Conservation (phyloP, 2,797 vertebrate species). For the Acrossocheilus wenchowensis region DNA sequence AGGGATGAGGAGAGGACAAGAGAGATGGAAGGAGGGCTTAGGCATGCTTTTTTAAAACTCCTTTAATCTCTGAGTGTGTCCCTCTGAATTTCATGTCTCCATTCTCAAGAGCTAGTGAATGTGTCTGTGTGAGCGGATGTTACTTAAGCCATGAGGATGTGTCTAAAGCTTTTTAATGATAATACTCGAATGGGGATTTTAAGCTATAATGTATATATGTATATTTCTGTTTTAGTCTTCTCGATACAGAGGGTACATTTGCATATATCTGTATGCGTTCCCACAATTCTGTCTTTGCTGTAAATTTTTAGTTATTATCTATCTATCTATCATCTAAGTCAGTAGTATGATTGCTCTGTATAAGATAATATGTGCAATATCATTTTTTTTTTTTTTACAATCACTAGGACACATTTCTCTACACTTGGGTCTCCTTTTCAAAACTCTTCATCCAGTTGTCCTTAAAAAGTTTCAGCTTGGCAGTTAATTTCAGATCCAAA, state of each 20-base stretch:
- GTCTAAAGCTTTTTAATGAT: slow-evolving; percentile 34
- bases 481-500: background rate
- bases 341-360: background rate
- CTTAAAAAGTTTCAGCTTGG: background rate
- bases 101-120: background rate
- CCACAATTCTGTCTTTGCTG: background rate
- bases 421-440: background rate
- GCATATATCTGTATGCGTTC: background rate
- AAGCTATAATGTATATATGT: slow-evolving; percentile 16
- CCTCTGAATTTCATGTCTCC: slow-evolving; percentile 38
- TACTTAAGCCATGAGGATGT: slow-evolving; percentile 25
- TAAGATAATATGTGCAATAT: background rate
- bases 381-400: background rate
- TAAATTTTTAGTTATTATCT: background rate
- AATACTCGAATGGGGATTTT: background rate
- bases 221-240: background rate
- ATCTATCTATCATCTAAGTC: no score
- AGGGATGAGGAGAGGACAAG: slow-evolving; percentile 37
- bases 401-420: background rate
- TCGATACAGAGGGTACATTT: background rate
- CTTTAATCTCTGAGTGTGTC: slow-evolving; percentile 40
- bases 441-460: background rate
- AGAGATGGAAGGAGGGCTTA: slow-evolving; percentile 45
- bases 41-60: slow-evolving; percentile 45
- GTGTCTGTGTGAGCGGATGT: slow-evolving; percentile 8